Evolutionary conservation across 2,113 vertebrate species (phyloP), one percentile per base, ranked within the genome.

Genomic region (Callospermophilus lateralis): DNA sequence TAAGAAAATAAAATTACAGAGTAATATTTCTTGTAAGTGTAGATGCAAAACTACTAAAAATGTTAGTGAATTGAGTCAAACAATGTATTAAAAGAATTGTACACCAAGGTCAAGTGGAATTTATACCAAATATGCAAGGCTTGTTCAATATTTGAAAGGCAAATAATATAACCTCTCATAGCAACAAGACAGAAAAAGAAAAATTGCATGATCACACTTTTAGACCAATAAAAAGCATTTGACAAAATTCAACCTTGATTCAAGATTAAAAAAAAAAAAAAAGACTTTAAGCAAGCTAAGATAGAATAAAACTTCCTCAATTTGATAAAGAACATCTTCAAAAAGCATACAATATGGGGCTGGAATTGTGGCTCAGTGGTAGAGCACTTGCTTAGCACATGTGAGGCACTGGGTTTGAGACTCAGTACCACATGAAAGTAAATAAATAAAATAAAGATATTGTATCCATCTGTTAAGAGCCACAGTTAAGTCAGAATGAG

Each of bases 11-110:
- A 91, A 72, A 87, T 39, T n/a, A 80, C 8, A 72, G 16, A 63
- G 11, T 10, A 70, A 16, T 76, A 26, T 63, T 53, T 65, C 28
- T 84, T 16, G 53, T 51, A 32, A 81, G 32, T 8, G 81, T 16
- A 83, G 30, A 89, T 76, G 12, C 19, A 65, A 80, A 96, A 89
- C 34, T 83, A 72, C 22, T 83, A 42, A 79, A 53, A 90, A 48
- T 53, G 79, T 74, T 94, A 58, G 8, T 53, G 87, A 87, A 90
- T 55, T 48, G 58, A 87, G 20, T n/a, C 65, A 13, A 76, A 68
- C 30, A 65, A 55, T 45, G 22, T 84, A 61, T 55, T 85, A 39
- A 88, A 89, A 12, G 51, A 83, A 83, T 68, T 45, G 68, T 76
- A 51, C 4, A 81, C 4, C 28, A 70, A 13, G 65, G 32, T 32